phyloP scores from a whole-genome alignment of 2,888 invertebrate genomes.

The Rhingia campestris region DNA sequence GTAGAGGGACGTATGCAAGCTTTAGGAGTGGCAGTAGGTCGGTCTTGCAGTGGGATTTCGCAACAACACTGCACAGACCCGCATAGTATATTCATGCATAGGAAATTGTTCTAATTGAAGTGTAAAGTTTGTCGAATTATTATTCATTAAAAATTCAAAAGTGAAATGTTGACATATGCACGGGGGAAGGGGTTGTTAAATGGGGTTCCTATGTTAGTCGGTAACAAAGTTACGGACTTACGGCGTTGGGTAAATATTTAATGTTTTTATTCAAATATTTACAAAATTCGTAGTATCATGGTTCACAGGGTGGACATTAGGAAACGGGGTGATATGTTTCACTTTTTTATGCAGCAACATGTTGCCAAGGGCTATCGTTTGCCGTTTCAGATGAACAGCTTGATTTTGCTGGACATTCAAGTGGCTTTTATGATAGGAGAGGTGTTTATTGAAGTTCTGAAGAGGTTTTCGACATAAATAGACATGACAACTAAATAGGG shows the following conservation, averaged over 20 bases:
- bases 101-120: conserved; percentile 70
- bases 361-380: conserved; percentile 22
- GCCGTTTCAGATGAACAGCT: background rate
- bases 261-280: conserved; percentile 43
- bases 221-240: background rate
- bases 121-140: conserved; percentile 73
- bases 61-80: conserved; percentile 22
- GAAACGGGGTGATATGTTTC: too few species aligned
- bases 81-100: conserved; percentile 41
- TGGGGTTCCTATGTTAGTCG: too few species aligned
- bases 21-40: conserved; percentile 72
- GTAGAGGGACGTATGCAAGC: conserved; percentile 12
- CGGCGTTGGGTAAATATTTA: conserved; percentile 36
- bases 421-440: too few species aligned
- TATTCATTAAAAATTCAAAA: conserved; percentile 66
- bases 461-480: too few species aligned
- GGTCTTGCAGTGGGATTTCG: conserved; percentile 56
- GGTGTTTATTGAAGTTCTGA: too few species aligned
- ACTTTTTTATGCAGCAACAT: conserved; percentile 30
- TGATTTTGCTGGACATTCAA: background rate
- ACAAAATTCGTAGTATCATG: conserved; percentile 4
- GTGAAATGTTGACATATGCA: conserved; percentile 56
- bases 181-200: background rate
- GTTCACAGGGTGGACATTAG: background rate
- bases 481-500: too few species aligned